Evolutionary conservation across 2,888 invertebrate genomes (phyloP), one percentile per base, ranked within the genome.

Genomic region (Pantelozetes paolii): DNA sequence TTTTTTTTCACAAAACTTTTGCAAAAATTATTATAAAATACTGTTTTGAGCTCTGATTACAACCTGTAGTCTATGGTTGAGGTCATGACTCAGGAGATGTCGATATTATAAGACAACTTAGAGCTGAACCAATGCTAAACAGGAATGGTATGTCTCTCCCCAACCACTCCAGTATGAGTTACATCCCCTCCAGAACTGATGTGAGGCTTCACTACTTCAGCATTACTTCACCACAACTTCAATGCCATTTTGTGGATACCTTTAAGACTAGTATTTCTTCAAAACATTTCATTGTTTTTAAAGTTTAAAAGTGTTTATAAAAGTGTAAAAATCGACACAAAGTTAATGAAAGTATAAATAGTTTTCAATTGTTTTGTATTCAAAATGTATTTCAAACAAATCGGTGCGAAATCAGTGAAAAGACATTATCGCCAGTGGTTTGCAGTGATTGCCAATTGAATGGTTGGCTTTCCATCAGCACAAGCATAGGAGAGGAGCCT

Each of bases 201-300:
- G 28, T 23, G 57, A 57, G 57, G 23, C 57, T 57, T 57, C 30
- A 32, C 26, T 62, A 45, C 45, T 45, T 45, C 45, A 45, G 20
- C 23, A 54, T 5, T 23, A 30, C 62, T 62, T 28, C 26, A 62
- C 30, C 9, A 32, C 32, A 18, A 62, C 62, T 62, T 62, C 62
- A 62, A 62, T 62, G 62, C 62, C 62, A 62, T 62, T 62, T 62
- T 62, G 62, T 62, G 30, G 54, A 54, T 54, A 13, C 57, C 3
- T 26, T 23, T 28, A 9, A 57, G 18, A 23, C 57, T 23, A 5
- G 28, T 9, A 23, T 57, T 23, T 9, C 57, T 23, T 9, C 50
- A 9, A 50, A n/a, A 6, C 11, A 5, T 23, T 8, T 23, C 5
- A 57, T 23, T 23, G 18, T 57, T 57, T 57, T n/a, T n/a, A n/a